These are phyloP conservation scores for Melikaiella ostensackeni DNA, from an alignment of 2,888 invertebrate species.

Conservation along the genomic window DNA sequence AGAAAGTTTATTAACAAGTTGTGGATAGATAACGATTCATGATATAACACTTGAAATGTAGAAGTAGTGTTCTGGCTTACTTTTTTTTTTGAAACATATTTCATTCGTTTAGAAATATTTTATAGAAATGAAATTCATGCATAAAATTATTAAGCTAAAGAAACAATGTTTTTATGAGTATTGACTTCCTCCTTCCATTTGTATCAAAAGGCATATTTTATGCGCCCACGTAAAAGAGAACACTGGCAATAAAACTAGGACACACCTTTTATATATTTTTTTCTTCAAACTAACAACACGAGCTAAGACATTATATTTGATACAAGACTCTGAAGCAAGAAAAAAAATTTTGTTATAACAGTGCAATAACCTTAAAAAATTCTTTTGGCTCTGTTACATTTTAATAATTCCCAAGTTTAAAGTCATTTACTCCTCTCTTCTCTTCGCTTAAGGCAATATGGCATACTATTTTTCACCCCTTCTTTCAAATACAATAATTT, in stretches of 20 bases:
- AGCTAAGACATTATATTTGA: not conserved
- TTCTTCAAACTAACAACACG: not conserved
- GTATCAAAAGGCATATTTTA: not conserved
- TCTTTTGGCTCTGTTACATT: no score
- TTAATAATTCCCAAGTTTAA: no score
- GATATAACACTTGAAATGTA: not conserved
- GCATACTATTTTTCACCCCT: no score
- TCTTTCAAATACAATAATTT: no score
- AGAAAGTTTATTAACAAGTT: not conserved
- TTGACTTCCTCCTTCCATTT: not conserved
- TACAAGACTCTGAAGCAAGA: not conserved
- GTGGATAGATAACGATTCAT: not conserved
- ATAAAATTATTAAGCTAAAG: not conserved
- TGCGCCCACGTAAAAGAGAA: conserved; percentile 10
- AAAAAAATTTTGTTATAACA: not conserved
- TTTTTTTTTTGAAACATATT: no score
- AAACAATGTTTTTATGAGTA: conserved; percentile 1
- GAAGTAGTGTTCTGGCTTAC: no score
- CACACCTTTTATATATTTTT: conserved; percentile 8
- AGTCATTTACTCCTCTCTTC: no score
- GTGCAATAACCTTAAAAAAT: not conserved
- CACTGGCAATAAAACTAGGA: not conserved
- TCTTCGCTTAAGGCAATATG: no score
- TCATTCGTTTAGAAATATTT: no score
- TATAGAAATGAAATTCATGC: not conserved